Base-by-base conservation (phyloP, 2,113 vertebrate genomes). In the Buteo buteo region DNA sequence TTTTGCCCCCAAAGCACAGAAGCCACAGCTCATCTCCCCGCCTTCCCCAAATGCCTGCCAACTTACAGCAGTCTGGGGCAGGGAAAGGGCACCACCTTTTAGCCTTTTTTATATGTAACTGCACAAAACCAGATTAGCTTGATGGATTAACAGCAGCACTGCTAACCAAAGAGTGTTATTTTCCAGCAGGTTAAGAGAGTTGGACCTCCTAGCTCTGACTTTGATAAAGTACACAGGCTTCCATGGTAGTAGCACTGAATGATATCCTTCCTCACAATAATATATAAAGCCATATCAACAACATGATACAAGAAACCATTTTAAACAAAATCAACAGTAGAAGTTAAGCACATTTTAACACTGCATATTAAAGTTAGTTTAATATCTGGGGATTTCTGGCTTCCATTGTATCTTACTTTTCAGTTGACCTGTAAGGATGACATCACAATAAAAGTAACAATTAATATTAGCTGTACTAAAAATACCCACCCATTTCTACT, bases 361-460 rank as follows among this genome's bases (percentile, higher is more conserved):
- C 71, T 58, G 61, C 21, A 9, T 22, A 49, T 34, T n/a, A 58
- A 44, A 16, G 28, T 59, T 59, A 84, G 40, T 59, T 82, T 65
- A 89, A 40, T 40, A 10, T 6, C 47, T 59, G 34, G 47, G 42
- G 52, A 44, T 47, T 89, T 36, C 38, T 49, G 57, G 38, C 65
- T 93, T 88, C 82, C 52, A 28, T 36, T n/a, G 64, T 47, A 34
- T 42, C 82, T 91, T 28, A 66, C 28, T 77, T 47, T 52, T 77
- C 77, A 93, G 80, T 11, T 92, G 80, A 88, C 88, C 92, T 79
- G 47, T 22, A 80, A 82, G 57, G 76, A 76, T 87, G 72, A 86
- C 91, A 92, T 61, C 45, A 95, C 85, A 94, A 95, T 94, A 90
- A 92, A 62, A 96, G 57, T 24, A 59, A 70, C 76, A 96, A 89